phyloP scores from a whole-genome alignment of 2,113 vertebrate species.

The Tylochromis polylepis region DNA sequence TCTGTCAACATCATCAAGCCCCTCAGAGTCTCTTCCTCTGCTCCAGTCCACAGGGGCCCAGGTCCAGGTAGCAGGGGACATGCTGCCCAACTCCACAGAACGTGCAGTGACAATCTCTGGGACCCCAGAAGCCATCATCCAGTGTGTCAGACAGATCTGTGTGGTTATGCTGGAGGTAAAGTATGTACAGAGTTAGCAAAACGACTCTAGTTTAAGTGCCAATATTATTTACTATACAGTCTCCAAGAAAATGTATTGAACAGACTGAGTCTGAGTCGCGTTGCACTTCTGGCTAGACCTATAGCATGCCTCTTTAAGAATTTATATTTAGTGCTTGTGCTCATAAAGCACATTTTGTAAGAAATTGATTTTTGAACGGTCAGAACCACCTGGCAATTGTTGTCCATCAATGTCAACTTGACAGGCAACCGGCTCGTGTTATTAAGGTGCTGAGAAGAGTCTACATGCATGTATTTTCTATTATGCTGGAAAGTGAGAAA shows the following conservation, averaged over 20 bases:
- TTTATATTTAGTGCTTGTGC: background rate
- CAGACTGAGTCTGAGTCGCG: background rate
- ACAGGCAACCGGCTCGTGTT: background rate
- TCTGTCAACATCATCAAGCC: background rate
- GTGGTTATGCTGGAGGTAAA: slow-evolving; percentile 98
- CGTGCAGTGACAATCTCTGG: slow-evolving; percentile 98
- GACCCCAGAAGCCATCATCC: slow-evolving; percentile 96
- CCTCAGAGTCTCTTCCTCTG: slow-evolving; percentile 12
- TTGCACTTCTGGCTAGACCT: background rate
- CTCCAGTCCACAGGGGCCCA: slow-evolving; percentile 95
- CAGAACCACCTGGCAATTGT: background rate
- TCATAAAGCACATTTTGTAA: background rate
- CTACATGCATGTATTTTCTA: background rate
- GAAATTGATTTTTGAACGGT: background rate
- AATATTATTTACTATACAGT: background rate
- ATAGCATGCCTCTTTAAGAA: background rate
- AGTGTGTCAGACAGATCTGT: slow-evolving; percentile 99
- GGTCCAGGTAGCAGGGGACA: slow-evolving; percentile 96
- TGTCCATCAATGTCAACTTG: background rate
- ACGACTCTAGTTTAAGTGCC: background rate
- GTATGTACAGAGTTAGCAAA: slow-evolving; percentile 37
- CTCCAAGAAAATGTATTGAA: background rate
- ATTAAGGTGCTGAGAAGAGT: background rate
- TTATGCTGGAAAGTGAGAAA: background rate
- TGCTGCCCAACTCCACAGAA: slow-evolving; percentile 98